Conservation (phyloP, 2,888 invertebrate species). For the Ochropleura leucogaster region DNA sequence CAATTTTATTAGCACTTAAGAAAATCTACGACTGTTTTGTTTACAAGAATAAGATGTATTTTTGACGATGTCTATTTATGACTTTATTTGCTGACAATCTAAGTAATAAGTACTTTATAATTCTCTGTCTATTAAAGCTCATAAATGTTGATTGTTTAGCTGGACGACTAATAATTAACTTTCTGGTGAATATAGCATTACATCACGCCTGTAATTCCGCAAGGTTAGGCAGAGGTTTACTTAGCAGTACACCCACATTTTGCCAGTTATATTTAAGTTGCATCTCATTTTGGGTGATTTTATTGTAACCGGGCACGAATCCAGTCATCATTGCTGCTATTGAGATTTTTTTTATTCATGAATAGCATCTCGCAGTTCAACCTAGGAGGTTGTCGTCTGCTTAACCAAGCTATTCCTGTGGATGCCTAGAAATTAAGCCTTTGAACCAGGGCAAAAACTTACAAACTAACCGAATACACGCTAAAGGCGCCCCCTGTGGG, state of each 20-base stretch:
- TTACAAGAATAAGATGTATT: slow-evolving; percentile 14
- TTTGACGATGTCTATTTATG: not conserved
- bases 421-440: too few species aligned
- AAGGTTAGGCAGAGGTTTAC: not conserved
- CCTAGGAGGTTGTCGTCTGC: too few species aligned
- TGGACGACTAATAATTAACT: not conserved
- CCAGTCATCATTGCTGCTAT: not conserved
- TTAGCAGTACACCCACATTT: not conserved
- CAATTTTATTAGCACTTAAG: slow-evolving; percentile 33
- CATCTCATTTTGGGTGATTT: not conserved
- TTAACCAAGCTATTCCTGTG: too few species aligned
- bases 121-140: not conserved
- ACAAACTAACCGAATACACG: too few species aligned
- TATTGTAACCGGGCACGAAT: not conserved
- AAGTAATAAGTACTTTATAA: slow-evolving; percentile 1
- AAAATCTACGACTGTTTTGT: slow-evolving; percentile 39
- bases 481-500: too few species aligned
- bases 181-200: not conserved
- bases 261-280: not conserved
- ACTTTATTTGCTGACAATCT: not conserved
- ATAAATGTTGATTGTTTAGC: not conserved
- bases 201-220: not conserved
- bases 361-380: too few species aligned
- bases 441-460: too few species aligned
- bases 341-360: not conserved